Evolutionary conservation across 2,113 vertebrate species (phyloP), one percentile per base, ranked within the genome.

Genomic region (Burhinus bistriatus): DNA sequence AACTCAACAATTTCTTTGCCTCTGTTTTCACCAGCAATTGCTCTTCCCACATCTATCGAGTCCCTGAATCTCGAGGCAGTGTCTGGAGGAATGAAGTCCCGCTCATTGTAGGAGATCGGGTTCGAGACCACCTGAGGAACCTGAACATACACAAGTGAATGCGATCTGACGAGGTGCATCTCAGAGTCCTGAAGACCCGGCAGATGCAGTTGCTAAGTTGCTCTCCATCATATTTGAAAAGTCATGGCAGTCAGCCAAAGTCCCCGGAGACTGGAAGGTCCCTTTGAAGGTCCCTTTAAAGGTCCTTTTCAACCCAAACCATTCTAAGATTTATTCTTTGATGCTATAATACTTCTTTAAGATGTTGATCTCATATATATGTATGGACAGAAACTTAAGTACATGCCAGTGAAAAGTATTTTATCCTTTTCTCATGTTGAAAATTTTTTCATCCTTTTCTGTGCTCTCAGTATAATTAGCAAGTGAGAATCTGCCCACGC

Each of bases 401-500:
- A 76, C 42, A 59, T 90, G 64, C 8, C 29, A 40, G 65, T 75
- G 42, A 20, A 93, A 86, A 69, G 10, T 78, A 83, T 71, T 95
- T 94, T 59, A 77, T 93, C 93, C 19, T 92, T 94, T 93, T 83
- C 66, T 95, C 87, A 62, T 90, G 57, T 36, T 95, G 83, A 95
- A 79, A n/a, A n/a, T 54, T 97, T 88, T 97, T 81, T 69, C 42
- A 25, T 72, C 26, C 15, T 95, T 95, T 95, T 69, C 71, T 93
- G n/a, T 93, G 42, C n/a, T 86, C 38, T 97, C 65, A 83, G 54
- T 95, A 84, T 96, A 98, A 98, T 98, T 98, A 98, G 96, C 89
- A 98, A 98, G 96, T 97, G 96, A 97, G 87, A 98, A 97, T 94
- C 93, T 93, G 81, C 96, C 96, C 95, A 98, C 94, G 16, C 86